phyloP scores from a whole-genome alignment of 1,140 invertebrate genomes.

The Calliopsis andreniformis region DNA sequence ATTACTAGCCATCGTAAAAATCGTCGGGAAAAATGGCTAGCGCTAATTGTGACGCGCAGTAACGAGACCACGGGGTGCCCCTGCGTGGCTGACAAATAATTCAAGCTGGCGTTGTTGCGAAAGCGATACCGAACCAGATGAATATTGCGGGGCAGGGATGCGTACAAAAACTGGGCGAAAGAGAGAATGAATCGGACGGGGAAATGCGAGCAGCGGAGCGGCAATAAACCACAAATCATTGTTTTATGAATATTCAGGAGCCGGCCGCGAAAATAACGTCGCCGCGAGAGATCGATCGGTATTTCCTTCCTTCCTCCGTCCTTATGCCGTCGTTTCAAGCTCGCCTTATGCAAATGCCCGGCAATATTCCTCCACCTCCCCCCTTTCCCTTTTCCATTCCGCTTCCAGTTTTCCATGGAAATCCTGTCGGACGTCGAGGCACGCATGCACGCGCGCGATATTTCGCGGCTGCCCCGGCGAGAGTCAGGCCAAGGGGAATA shows the following conservation, averaged over 20 bases:
- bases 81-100: constrained; percentile 38
- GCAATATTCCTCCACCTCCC: neutral
- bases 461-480: constrained; percentile 2
- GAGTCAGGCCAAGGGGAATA: too few relatives aligned
- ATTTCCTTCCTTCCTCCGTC: constrained; percentile 68
- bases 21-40: neutral
- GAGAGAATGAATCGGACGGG: constrained; percentile 59
- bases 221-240: constrained; percentile 71
- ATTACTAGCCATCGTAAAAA: neutral
- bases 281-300: constrained; percentile 65
- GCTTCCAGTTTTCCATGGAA: constrained; percentile 15
- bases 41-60: constrained; percentile 19
- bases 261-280: constrained; percentile 66
- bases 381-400: neutral
- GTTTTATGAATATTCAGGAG: constrained; percentile 71
- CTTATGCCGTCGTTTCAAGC: constrained; percentile 67
- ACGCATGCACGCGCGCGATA: constrained; percentile 41
- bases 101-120: constrained; percentile 1
- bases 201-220: constrained; percentile 52
- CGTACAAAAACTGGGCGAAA: constrained; percentile 42
- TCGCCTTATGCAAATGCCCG: constrained; percentile 61
- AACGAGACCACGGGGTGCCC: neutral
- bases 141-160: constrained; percentile 35
- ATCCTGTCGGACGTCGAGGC: constrained; percentile 9
- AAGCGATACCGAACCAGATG: constrained; percentile 38